A percentile compares a stretch with the other conserved stretches of the same genome.
Evolutionary conservation across 2,113 vertebrate genomes (phyloP).

Genomic region (Lanius collurio): DNA sequence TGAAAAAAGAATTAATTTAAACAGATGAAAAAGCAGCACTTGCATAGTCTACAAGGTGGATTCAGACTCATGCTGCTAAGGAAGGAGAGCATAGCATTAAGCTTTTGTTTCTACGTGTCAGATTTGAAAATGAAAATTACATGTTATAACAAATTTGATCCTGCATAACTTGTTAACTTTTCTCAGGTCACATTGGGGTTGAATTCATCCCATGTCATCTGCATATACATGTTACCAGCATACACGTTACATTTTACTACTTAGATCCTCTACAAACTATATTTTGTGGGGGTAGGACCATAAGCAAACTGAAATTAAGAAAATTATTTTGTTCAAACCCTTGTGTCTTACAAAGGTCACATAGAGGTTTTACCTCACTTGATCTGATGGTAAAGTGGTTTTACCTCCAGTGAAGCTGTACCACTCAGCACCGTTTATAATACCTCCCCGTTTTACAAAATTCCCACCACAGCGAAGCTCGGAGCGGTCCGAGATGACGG

Average conservation of each 20-base stretch:
- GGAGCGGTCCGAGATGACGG: conserved; percentile 87
- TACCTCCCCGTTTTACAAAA: conserved; percentile 84
- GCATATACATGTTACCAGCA: background rate
- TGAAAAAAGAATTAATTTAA: background rate
- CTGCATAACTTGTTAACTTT: background rate
- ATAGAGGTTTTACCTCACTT: conserved; percentile 56
- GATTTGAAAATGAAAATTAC: background rate
- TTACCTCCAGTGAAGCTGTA: conserved; percentile 97
- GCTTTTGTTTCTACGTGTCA: background rate
- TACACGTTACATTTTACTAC: background rate
- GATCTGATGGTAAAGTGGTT: conserved; percentile 48
- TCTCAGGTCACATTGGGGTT: background rate
- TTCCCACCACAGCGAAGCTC: conserved; percentile 89
- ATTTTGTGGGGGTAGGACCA: background rate
- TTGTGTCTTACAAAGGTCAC: background rate
- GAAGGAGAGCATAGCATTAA: background rate
- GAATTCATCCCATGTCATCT: background rate
- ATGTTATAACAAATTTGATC: background rate
- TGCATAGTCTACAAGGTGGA: background rate
- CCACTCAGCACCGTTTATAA: conserved; percentile 95
- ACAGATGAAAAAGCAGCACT: background rate
- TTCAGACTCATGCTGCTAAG: background rate
- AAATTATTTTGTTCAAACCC: background rate
- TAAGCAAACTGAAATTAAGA: background rate
- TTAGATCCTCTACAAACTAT: background rate